Conservation (phyloP, 2,797 vertebrate genomes). For the Sebastes steindachneri region DNA sequence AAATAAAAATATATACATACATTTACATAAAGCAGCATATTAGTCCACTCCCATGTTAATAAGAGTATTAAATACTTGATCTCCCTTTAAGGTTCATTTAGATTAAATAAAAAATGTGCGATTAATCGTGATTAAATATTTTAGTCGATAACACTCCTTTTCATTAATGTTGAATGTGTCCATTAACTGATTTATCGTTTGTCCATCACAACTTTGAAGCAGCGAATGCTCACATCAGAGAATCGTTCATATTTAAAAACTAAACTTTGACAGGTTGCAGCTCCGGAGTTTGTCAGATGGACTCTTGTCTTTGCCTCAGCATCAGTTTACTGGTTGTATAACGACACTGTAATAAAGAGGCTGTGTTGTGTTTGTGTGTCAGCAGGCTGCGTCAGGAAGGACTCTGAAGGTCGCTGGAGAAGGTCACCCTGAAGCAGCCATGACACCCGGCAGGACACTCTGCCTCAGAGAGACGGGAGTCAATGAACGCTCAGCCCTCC, state of each 20-base stretch:
- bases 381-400: not conserved
- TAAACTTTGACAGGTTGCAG: not conserved
- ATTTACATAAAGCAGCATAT: no score
- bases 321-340: no score
- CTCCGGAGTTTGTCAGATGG: no score
- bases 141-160: no score
- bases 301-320: not conserved
- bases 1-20: no score
- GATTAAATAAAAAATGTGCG: no score
- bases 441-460: conserved; percentile 43
- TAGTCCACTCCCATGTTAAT: no score
- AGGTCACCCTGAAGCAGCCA: conserved; percentile 75
- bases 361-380: not conserved
- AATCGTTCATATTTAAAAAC: not conserved
- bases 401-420: conserved; percentile 12
- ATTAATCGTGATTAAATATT: no score
- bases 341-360: not conserved
- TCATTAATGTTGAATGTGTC: no score
- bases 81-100: no score
- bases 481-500: not conserved
- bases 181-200: not conserved
- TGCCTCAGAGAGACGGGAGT: not conserved
- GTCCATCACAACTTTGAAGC: not conserved
- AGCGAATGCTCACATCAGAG: not conserved
- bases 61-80: no score